Evolutionary conservation across 2,113 vertebrate genomes (phyloP).

Genomic region (Pangasianodon gigas): DNA sequence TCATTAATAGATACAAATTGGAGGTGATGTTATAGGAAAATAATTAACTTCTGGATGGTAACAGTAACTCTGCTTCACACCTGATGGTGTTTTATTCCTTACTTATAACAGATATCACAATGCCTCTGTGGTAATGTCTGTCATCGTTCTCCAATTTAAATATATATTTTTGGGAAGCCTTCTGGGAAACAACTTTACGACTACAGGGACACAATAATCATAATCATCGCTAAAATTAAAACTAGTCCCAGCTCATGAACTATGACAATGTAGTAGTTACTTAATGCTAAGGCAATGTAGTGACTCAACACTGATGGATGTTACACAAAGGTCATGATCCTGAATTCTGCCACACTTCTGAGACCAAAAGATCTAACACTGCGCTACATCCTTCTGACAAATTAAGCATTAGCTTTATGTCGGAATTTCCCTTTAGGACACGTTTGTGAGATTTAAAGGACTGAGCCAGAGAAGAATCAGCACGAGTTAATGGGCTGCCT

Average conservation of each 20-base stretch:
- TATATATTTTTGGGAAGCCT: not conserved
- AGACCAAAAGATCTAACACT: not conserved
- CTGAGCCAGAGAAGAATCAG: conserved; percentile 66
- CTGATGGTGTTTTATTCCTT: too few relatives aligned
- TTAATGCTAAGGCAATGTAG: not conserved
- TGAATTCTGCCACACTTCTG: not conserved
- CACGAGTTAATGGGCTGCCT: conserved; percentile 60
- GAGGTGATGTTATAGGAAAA: too few relatives aligned
- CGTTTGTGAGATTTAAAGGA: conserved; percentile 56
- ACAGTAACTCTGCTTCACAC: too few relatives aligned
- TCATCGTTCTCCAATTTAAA: not conserved
- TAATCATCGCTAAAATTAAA: not conserved
- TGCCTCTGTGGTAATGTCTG: not conserved
- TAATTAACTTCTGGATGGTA: too few relatives aligned
- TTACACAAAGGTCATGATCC: not conserved
- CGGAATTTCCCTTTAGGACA: conserved; percentile 47
- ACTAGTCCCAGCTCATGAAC: not conserved
- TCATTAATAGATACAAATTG: too few relatives aligned
- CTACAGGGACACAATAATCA: not conserved
- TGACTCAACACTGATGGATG: not conserved
- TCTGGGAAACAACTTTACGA: not conserved
- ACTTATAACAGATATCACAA: not conserved
- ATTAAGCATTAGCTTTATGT: not conserved
- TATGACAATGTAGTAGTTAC: not conserved
- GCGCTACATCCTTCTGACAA: conserved; percentile 7